Percentiles rank a stretch among this genome's conserved stretches.
Conservation (phyloP, 2,113 vertebrate species). For the Seriola aureovittata region DNA sequence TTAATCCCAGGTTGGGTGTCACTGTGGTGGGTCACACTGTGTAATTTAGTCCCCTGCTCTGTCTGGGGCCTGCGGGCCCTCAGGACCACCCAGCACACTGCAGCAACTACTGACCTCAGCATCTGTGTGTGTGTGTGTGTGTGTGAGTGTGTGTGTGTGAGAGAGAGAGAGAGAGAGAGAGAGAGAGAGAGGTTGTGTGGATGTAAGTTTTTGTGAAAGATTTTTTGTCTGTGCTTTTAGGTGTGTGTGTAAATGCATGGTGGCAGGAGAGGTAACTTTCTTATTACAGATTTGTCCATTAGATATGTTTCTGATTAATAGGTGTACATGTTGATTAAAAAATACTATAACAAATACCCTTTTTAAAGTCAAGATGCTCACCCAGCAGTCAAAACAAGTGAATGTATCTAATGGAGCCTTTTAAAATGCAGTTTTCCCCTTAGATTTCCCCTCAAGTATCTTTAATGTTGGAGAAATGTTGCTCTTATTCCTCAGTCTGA, state of each 20-base stretch:
- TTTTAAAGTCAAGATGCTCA: neutral
- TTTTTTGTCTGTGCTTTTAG: neutral
- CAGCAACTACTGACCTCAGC: slow-evolving; percentile 37
- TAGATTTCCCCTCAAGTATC: neutral
- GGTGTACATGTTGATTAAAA: no score
- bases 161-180: no score
- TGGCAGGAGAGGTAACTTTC: neutral
- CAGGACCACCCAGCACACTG: slow-evolving; percentile 75
- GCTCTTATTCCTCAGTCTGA: neutral
- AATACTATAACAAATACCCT: neutral
- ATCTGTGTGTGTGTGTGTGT: slow-evolving; percentile 27
- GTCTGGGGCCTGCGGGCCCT: slow-evolving; percentile 59
- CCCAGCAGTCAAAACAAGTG: neutral
- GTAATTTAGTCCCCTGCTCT: slow-evolving; percentile 77
- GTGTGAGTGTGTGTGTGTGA: slow-evolving; percentile 12
- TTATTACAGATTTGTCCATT: neutral
- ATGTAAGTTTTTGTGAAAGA: neutral
- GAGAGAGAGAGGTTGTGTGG: neutral
- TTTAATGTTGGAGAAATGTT: neutral
- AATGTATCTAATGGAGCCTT: neutral
- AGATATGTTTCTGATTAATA: neutral
- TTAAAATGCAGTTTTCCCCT: neutral
- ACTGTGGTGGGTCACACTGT: slow-evolving; percentile 68
- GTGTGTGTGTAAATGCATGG: neutral
- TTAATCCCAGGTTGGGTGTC: slow-evolving; percentile 80